A percentile compares a stretch with the other conserved stretches of the same genome.
These are phyloP conservation scores for Caloenas nicobarica DNA, from an alignment of 2,113 vertebrate species.

Conservation along the genomic window DNA sequence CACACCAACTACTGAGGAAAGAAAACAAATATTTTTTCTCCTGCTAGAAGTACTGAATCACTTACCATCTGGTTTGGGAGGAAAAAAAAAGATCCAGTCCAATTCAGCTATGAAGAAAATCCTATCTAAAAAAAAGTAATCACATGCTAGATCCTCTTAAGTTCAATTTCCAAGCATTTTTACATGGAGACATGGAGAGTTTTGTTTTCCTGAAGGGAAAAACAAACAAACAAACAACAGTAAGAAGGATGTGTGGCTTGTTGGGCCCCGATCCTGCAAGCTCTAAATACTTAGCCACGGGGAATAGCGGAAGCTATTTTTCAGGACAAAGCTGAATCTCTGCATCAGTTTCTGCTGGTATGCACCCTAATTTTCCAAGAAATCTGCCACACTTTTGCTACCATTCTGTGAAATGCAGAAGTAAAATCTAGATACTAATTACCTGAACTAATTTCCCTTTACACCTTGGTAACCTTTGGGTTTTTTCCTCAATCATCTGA, in stretches of 20 bases:
- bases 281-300: neutral
- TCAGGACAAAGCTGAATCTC: neutral
- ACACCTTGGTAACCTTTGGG: neutral
- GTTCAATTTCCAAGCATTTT: slow-evolving; percentile 33
- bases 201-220: neutral
- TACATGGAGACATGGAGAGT: neutral
- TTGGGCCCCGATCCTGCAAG: neutral
- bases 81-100: neutral
- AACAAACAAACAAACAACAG: neutral
- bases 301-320: neutral
- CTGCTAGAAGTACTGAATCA: slow-evolving; percentile 60
- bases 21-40: slow-evolving; percentile 58
- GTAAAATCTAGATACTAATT: neutral
- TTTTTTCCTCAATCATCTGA: neutral
- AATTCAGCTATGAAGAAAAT: slow-evolving; percentile 57
- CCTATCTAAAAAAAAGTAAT: slow-evolving; percentile 56
- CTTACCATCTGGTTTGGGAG: slow-evolving; percentile 55
- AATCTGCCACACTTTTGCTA: neutral
- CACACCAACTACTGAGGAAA: slow-evolving; percentile 41
- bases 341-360: neutral
- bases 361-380: neutral
- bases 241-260: neutral
- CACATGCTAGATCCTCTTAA: slow-evolving; percentile 24
- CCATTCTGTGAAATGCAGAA: neutral
- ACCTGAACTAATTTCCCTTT: neutral